Evolutionary conservation across 2,888 invertebrate species (phyloP), one percentile per base, ranked within the genome.

Genomic region (Eubasilissa splendida): DNA sequence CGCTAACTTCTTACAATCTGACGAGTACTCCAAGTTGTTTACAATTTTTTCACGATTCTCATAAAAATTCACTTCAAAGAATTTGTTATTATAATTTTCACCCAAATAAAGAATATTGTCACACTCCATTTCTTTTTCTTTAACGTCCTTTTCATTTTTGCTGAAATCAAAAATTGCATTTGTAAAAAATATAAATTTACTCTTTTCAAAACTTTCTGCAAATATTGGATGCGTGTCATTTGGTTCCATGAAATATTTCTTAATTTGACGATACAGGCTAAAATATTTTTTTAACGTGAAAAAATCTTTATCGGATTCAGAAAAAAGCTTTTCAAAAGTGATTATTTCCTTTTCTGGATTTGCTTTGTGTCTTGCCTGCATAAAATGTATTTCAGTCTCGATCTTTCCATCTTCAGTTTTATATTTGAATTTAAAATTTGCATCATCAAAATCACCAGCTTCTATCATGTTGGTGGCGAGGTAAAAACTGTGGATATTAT

Each of bases 151-250:
- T 8, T 31, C 31, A 60, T 60, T 31, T 8, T 31, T 12, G 31
- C 60, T 31, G 9, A 60, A 60, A 60, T 60, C 60, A 60, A 60
- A 60, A 8, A 31, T 60, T 22, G 60, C 31, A 22, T 60, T 60
- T 9, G 60, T 60, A 60, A 60, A 60, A 60, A 31, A 22, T 60
- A 60, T 60, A 4, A 60, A 31, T 60, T 60, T 11, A 31, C 60
- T 31, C 3, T 60, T 60, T 60, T 60, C 31, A 60, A 60, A 31
- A 60, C 60, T 31, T 8, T 60, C 11, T 4, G 60, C 22, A 60
- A 60, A 60, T 60, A 60, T 60, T 3, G 31, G 60, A 60, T 60
- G 31, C 10, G 2, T 31, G 3, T 9, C 22, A 60, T 31, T 11
- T 42, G 42, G 42, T 31, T 9, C 31, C 31, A 1, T 9, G 8